Conservation (phyloP, 1,140 invertebrate species). For the Rhizoglyphus robini region DNA sequence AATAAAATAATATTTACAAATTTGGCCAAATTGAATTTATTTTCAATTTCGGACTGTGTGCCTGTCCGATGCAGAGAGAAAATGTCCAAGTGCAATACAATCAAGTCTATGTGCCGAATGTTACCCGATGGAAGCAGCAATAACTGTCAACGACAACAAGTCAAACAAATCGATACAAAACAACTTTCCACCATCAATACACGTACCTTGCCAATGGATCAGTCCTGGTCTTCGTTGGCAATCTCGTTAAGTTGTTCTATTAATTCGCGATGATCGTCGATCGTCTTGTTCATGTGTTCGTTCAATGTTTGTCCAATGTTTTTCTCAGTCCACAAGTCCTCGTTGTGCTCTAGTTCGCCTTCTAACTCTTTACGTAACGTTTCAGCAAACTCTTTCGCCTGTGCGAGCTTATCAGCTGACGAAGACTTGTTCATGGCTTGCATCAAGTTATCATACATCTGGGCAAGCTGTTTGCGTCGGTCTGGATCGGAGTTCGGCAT, state of each 20-base stretch:
- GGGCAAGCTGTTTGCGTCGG: not conserved
- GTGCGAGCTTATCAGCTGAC: not conserved
- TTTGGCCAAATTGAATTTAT: conserved; percentile 11
- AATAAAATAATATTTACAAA: conserved; percentile 12
- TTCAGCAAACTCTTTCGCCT: not conserved
- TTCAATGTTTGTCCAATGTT: not conserved
- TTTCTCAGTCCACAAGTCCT: not conserved
- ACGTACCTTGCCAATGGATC: too few species aligned
- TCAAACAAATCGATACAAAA: conserved; percentile 8
- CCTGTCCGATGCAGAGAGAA: not conserved
- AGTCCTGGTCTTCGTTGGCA: not conserved
- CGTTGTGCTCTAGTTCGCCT: not conserved
- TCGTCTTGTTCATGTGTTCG: not conserved
- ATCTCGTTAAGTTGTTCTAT: not conserved
- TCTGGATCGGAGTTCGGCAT: not conserved
- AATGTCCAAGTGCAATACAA: too few species aligned
- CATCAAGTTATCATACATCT: not conserved
- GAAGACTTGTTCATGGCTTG: not conserved
- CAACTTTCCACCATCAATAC: not conserved
- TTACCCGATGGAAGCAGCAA: too few species aligned
- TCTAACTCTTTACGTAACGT: not conserved
- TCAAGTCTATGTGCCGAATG: too few species aligned
- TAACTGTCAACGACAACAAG: conserved; percentile 13
- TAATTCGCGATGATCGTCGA: not conserved
- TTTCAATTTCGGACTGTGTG: not conserved